Conservation (phyloP, 2,113 vertebrate genomes). For the Aspiorhynchus laticeps region DNA sequence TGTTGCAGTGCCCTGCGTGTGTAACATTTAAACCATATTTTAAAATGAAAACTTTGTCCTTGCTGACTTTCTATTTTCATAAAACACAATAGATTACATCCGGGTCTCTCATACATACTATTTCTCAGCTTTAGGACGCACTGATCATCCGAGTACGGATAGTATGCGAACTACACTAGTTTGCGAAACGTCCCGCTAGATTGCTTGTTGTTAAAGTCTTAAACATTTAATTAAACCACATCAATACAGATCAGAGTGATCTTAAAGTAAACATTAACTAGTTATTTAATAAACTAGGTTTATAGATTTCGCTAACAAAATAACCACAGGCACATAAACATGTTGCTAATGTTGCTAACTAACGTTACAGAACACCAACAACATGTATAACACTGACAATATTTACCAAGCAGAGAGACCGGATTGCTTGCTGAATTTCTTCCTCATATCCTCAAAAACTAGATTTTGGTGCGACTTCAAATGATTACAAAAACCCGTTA, state of each 20-base stretch:
- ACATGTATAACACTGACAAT: background rate
- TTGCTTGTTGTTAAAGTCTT: background rate
- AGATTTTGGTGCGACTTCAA: background rate
- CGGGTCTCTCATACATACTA: background rate
- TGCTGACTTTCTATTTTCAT: background rate
- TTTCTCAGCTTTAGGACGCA: background rate
- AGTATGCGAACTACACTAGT: background rate
- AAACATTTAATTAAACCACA: background rate
- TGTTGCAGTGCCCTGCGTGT: background rate
- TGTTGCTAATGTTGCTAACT: conserved; percentile 17
- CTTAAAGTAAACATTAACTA: background rate
- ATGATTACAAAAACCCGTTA: background rate
- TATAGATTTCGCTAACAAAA: too few species aligned
- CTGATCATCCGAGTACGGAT: background rate
- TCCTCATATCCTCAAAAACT: background rate
- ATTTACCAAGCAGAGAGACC: background rate
- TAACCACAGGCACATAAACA: background rate
- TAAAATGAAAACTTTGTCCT: background rate
- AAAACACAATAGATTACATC: background rate
- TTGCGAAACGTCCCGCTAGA: background rate
- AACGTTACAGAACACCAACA: background rate
- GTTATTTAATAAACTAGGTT: background rate
- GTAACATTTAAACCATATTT: background rate
- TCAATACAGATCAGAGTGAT: too few species aligned
- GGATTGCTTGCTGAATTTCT: background rate